Evolutionary conservation across 2,113 vertebrate species (phyloP).

Genomic region (Mobula birostris): DNA sequence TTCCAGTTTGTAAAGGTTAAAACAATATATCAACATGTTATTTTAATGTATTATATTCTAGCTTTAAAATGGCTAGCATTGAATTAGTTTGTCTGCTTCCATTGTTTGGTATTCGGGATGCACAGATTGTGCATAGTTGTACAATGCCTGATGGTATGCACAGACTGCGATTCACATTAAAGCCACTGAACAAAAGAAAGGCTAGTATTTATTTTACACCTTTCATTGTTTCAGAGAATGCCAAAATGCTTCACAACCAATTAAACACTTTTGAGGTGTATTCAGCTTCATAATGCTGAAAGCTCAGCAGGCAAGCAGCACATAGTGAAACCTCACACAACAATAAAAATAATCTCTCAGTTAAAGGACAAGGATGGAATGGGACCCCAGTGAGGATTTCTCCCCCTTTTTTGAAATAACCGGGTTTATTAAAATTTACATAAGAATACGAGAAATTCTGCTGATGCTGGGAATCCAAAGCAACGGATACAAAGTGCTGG

Average conservation of each 20-base stretch:
- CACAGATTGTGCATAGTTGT: not conserved
- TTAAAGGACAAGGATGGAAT: not conserved
- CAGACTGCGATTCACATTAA: not conserved
- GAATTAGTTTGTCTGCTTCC: not conserved
- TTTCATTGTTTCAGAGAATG: not conserved
- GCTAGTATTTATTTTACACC: not conserved
- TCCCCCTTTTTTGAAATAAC: not conserved
- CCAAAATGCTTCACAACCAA: not conserved
- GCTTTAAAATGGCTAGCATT: not conserved
- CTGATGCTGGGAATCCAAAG: too few species aligned
- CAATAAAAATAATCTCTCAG: not conserved
- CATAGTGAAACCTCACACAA: not conserved
- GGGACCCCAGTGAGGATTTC: not conserved
- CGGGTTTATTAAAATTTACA: not conserved
- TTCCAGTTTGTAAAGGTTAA: not conserved
- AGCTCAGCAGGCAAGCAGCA: not conserved
- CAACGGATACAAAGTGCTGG: too few species aligned
- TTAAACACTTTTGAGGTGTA: not conserved
- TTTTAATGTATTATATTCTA: not conserved
- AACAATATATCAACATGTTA: not conserved
- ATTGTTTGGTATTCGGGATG: not conserved
- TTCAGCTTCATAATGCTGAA: not conserved
- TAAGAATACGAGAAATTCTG: too few species aligned
- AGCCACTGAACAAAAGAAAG: not conserved
- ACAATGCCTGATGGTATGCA: not conserved